phyloP scores from a whole-genome alignment of 2,888 invertebrate genomes.

The Julus scandinavius region DNA sequence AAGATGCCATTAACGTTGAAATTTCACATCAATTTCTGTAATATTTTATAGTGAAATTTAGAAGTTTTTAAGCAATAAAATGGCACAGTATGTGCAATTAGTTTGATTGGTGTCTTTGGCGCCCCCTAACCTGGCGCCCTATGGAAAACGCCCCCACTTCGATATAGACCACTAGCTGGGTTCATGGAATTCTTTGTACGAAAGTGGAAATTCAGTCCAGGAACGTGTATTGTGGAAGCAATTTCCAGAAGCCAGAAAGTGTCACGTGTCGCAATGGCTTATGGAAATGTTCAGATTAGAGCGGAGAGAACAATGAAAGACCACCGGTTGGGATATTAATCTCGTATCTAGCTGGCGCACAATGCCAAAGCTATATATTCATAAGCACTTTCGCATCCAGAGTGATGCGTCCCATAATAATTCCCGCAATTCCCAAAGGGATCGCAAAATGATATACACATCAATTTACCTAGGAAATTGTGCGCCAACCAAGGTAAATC shows the following conservation, averaged over 20 bases:
- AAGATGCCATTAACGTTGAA: too few relatives aligned
- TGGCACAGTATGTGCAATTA: too few relatives aligned
- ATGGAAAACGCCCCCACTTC: too few relatives aligned
- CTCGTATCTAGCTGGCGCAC: slow-evolving; percentile 18
- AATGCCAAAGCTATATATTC: slow-evolving; percentile 19
- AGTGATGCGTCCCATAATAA: slow-evolving; percentile 33
- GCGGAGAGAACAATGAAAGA: slow-evolving; percentile 27
- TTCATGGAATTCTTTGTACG: background rate
- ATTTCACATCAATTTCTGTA: too few relatives aligned
- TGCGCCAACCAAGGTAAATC: slow-evolving; percentile 9
- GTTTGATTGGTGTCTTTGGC: too few relatives aligned
- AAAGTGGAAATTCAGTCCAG: background rate
- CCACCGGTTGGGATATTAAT: slow-evolving; percentile 27
- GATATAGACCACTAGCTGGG: too few relatives aligned
- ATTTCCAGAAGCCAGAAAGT: slow-evolving; percentile 16
- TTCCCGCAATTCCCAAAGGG: slow-evolving; percentile 13
- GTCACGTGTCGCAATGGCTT: slow-evolving; percentile 2
- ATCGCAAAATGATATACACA: slow-evolving; percentile 20
- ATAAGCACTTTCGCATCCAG: slow-evolving; percentile 19
- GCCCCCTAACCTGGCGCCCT: too few relatives aligned
- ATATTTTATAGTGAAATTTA: too few relatives aligned
- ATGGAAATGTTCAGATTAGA: slow-evolving; percentile 27
- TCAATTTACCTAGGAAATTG: slow-evolving; percentile 33
- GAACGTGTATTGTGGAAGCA: background rate
- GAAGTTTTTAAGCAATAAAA: too few relatives aligned